Conservation (phyloP, 2,888 invertebrate genomes). For the Platypus cylindrus region DNA sequence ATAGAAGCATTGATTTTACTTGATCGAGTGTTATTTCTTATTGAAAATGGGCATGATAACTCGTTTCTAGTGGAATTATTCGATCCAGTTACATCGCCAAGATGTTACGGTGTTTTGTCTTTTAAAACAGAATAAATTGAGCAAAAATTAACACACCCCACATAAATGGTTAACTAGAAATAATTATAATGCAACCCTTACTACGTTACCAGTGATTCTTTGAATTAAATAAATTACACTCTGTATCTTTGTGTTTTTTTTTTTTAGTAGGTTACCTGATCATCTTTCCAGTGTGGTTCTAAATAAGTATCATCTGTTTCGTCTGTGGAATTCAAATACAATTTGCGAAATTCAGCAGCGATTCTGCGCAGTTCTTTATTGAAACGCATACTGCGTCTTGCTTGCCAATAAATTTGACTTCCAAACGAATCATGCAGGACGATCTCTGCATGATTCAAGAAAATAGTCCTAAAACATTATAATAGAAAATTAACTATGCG, state of each 20-base stretch:
- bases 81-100: constrained; percentile 71
- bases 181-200: background rate
- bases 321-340: constrained; percentile 50
- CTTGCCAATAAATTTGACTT: constrained; percentile 68
- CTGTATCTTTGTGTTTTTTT: background rate
- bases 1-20: constrained; percentile 71
- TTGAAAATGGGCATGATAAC: constrained; percentile 46
- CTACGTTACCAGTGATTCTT: background rate
- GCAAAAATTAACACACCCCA: background rate
- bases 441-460: constrained; percentile 74
- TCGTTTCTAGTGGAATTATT: constrained; percentile 64
- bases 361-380: constrained; percentile 50
- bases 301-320: constrained; percentile 44
- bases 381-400: constrained; percentile 85
- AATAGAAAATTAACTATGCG: constrained; percentile 2
- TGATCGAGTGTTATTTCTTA: constrained; percentile 66
- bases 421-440: constrained; percentile 83
- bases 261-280: constrained; percentile 34
- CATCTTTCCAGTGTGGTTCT: constrained; percentile 48
- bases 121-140: background rate
- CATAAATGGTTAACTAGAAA: background rate
- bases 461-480: constrained; percentile 38
- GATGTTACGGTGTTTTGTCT: constrained; percentile 65
- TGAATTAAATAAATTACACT: background rate
- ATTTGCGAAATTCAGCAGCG: constrained; percentile 54